Base-by-base conservation (phyloP, 2,797 vertebrate species). In the Neosalanx taihuensis region DNA sequence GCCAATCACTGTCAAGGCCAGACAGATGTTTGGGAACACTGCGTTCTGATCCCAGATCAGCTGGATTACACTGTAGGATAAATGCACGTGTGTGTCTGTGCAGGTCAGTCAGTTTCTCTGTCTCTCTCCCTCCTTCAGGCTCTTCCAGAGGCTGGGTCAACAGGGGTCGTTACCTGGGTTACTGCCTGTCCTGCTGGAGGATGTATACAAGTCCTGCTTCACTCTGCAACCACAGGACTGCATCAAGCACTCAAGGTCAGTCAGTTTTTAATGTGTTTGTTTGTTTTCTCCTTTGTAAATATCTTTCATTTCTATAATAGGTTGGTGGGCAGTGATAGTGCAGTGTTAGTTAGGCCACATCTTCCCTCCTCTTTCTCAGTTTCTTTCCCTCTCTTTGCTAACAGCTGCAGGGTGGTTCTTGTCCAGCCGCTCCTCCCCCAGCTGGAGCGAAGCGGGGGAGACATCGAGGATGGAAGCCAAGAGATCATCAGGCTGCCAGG, bases 181-280 rank as follows among this genome's bases (percentile, higher is more conserved):
- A 0, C 68, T 86, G 61, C 18, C 68, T 1, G 30, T 86, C 2
- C 85, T 96, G 69, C 85, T 89, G 61, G 71, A 87, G 33, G 76
- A 10, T 0, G 70, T 96, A 1, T 81, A 93, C 33, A 77, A 0
- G 0, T 88, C 83, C 72, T 97, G 95, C 80, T 96, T 97, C 80
- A 75, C 86, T 71, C 84, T 93, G 67, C 33, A 23, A 0, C 66
- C 60, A 0, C 35, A 58, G 31, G 78, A 85, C 80, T 95, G 94
- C 79, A 76, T 75, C 1, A 62, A 29, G 1, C 70, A 70, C 20
- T 18, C 35, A 60, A 82, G 41, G 91, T 92, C 46, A 86, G 88
- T 71, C 33, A 6, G 69, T 1, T 64, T 13, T 13, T 30, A 29
- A 26, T 26, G 23, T 26, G 23, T 20, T 7, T 46, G 5, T 6